Conservation (phyloP, 2,888 invertebrate genomes). For the Caenorhabditis becei region DNA sequence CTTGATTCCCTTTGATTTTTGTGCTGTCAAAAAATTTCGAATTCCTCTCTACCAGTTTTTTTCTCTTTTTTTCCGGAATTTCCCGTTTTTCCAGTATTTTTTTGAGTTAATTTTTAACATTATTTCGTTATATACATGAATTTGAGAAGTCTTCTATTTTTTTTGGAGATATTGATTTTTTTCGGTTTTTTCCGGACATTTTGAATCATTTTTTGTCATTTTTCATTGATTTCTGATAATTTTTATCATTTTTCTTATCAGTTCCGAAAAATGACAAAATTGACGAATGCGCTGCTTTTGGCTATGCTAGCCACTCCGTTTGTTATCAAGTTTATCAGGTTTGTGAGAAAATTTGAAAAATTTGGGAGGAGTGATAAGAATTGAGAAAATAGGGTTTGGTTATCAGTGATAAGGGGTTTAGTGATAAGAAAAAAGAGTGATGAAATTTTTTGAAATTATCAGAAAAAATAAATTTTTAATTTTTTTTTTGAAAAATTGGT, state of each 20-base stretch:
- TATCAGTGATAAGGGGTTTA: too few species aligned
- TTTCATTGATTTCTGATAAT: background rate
- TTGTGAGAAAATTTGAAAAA: background rate
- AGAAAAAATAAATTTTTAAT: too few species aligned
- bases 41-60: constrained; percentile 1
- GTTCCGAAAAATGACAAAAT: constrained; percentile 30
- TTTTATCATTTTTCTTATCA: background rate
- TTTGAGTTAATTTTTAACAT: background rate
- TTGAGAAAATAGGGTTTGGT: background rate
- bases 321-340: constrained; percentile 39
- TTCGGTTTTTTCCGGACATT: constrained; percentile 3
- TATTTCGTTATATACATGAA: constrained; percentile 6
- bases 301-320: constrained; percentile 47
- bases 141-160: background rate
- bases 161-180: background rate
- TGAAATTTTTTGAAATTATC: too few species aligned
- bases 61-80: background rate
- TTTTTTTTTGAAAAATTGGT: too few species aligned
- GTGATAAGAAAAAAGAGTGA: too few species aligned
- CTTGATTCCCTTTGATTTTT: too few species aligned
- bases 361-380: background rate
- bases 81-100: background rate
- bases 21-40: too few species aligned
- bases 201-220: background rate
- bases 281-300: constrained; percentile 15